Base-by-base conservation (phyloP, 2,888 invertebrate species). In the Drosophila lacicola region DNA sequence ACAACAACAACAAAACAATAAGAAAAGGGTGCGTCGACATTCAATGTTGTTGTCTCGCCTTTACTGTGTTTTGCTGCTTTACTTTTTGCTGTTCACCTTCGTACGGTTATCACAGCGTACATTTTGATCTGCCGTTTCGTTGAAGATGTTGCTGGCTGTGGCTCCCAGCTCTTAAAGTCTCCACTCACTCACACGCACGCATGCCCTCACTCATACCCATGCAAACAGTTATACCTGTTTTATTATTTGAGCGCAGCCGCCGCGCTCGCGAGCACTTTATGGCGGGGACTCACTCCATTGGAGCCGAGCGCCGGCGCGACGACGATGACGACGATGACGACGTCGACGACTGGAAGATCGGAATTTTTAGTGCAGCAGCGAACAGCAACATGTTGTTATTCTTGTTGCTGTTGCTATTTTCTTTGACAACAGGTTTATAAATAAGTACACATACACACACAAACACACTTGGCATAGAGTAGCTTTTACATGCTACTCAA, bases 21-120 rank as follows among this genome's bases (percentile, higher is more conserved):
- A 81, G 74, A 87, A 84, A 87, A 85, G 84, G 84, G 84, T 87
- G 84, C 84, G 87, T 76, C 87, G 75, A 80, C 83, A 77, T 74
- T 82, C 65, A 82, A 74, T 60, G 47, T 67, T 73, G 61, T 65
- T 56, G 46, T 55, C 67, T 67, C 56, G 47, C 56, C 58, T 72
- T 73, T 61, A 46, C 67, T 71, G 69, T 73, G 56, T 81, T 76
- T 78, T 76, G 66, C 69, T 66, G 74, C 69, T 70, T 80, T 74
- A 83, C 74, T 77, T 74, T 82, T 75, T 86, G 84, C 70, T 87
- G 87, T 70, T 82, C 87, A 87, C 87, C 87, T 85, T 41, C 53
- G 45, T 55, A 55, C 45, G 55, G 87, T 87, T 87, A 84, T 87
- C 87, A 66, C 64, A 67, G 64, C 51, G 68, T 86, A 62, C 78